Evolutionary conservation across 2,888 invertebrate species (phyloP).

Genomic region (Dusona sp.): DNA sequence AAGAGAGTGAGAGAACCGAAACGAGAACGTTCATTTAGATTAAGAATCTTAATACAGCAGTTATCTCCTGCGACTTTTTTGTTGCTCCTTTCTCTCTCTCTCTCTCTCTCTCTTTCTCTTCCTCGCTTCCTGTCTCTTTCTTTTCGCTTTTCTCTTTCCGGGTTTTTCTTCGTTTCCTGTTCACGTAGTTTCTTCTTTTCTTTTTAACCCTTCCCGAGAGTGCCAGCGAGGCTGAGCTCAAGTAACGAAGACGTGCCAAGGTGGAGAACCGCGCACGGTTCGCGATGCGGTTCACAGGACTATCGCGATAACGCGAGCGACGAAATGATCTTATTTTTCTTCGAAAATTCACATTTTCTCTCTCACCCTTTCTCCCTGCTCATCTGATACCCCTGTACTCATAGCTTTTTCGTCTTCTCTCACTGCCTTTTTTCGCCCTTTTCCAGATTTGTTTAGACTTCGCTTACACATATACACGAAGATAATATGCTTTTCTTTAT

Average conservation of each 20-base stretch:
- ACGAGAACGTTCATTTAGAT: conserved; percentile 80
- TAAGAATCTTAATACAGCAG: conserved; percentile 81
- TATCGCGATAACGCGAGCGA: conserved; percentile 64
- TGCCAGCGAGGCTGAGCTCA: conserved; percentile 54
- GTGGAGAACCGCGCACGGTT: conserved; percentile 32
- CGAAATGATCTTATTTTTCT: conserved; percentile 75
- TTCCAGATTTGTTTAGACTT: conserved; percentile 1
- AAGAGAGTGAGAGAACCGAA: conserved; percentile 70
- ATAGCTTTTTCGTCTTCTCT: conserved; percentile 29
- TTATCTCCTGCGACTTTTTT: conserved; percentile 73
- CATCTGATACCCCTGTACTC: conserved; percentile 11
- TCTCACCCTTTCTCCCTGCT: conserved; percentile 1
- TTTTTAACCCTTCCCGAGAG: conserved; percentile 52
- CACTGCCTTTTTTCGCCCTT: conserved; percentile 3
- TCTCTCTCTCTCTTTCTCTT: conserved; percentile 18
- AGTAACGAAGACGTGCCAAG: conserved; percentile 52
- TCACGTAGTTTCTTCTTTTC: conserved; percentile 59
- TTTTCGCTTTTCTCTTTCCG: conserved; percentile 26
- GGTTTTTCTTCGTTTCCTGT: conserved; percentile 43
- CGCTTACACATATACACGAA: background rate
- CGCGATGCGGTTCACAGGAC: conserved; percentile 51
- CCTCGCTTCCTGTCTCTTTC: conserved; percentile 9
- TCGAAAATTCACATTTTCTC: conserved; percentile 69
- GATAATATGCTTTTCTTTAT: conserved; percentile 22
- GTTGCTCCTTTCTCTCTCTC: conserved; percentile 41